Evolutionary conservation across 1,140 invertebrate genomes (phyloP).

Genomic region (Argopecten irradians): DNA sequence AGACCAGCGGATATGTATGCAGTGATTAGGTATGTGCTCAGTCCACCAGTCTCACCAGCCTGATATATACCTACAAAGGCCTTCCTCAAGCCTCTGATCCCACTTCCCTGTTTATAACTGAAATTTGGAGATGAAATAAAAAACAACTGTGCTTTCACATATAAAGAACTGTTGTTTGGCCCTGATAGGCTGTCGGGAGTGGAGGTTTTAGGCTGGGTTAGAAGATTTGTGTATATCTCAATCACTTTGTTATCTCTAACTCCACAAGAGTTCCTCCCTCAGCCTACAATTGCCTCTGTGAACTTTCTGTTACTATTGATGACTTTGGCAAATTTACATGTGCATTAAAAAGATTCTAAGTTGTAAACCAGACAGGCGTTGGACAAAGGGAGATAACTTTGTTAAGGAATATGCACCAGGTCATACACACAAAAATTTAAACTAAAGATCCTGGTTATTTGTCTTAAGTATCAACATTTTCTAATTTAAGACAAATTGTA

Average conservation of each 20-base stretch:
- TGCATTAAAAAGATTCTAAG: not conserved
- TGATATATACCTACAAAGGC: not conserved
- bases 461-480: not conserved
- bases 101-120: not conserved
- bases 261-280: not conserved
- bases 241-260: not conserved
- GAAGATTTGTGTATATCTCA: not conserved
- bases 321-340: not conserved
- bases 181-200: not conserved
- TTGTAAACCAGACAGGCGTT: not conserved
- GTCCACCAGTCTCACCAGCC: not conserved
- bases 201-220: not conserved
- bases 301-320: not conserved
- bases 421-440: not conserved
- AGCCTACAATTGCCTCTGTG: not conserved
- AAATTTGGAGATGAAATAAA: constrained; percentile 19
- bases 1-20: not conserved
- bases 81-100: not conserved
- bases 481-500: not conserved
- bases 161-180: not conserved
- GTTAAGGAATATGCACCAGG: not conserved
- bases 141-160: not conserved
- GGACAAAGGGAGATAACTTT: not conserved
- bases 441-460: not conserved
- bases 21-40: not conserved